Evolutionary conservation across 2,888 invertebrate genomes (phyloP).

Genomic region (Agrochola macilenta): DNA sequence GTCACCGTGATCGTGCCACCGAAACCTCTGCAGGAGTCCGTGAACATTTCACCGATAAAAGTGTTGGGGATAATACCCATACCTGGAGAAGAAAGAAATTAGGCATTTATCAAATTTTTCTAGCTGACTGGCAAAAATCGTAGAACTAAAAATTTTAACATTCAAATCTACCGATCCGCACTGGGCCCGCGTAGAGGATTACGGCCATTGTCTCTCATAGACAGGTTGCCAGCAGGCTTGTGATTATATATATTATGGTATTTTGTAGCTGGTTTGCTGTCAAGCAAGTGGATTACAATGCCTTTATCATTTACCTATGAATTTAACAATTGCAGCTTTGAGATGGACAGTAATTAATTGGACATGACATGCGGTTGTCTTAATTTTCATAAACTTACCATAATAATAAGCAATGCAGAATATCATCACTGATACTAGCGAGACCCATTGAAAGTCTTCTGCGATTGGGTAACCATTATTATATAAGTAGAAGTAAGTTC

Average conservation of each 20-base stretch:
- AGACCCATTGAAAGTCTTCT: constrained; percentile 60
- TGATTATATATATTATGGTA: not conserved
- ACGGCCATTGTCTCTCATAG: not conserved
- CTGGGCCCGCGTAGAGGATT: not conserved
- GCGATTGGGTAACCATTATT: not conserved
- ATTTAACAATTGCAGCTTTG: no score
- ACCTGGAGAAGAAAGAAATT: constrained; percentile 63
- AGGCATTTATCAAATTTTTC: not conserved
- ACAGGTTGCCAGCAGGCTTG: not conserved
- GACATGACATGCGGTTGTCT: no score
- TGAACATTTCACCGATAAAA: constrained; percentile 74
- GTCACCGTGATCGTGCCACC: constrained; percentile 68
- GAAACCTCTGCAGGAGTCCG: constrained; percentile 69
- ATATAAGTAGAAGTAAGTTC: constrained; percentile 8
- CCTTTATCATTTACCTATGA: not conserved
- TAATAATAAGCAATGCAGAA: constrained; percentile 74
- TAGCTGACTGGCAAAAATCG: not conserved
- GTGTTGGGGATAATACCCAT: constrained; percentile 72
- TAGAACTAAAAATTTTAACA: not conserved
- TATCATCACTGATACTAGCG: constrained; percentile 69
- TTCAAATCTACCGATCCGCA: not conserved
- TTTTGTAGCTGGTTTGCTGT: not conserved
- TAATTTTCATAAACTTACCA: constrained; percentile 10
- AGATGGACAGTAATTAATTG: not conserved
- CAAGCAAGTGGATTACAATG: not conserved